These are phyloP conservation scores for Riptortus pedestris DNA, from an alignment of 1,140 invertebrate species.

Conservation along the genomic window DNA sequence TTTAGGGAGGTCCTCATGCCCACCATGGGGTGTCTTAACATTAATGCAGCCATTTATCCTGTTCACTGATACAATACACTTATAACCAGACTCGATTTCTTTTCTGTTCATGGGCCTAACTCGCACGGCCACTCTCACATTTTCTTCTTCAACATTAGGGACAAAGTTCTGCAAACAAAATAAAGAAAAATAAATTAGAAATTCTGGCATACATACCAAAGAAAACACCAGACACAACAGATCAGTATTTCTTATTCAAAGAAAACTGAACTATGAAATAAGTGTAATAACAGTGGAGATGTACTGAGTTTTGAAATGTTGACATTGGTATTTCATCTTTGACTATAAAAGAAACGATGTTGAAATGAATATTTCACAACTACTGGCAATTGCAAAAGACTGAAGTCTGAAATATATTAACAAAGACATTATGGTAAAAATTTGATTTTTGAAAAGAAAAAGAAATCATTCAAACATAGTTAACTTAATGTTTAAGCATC, in stretches of 20 bases:
- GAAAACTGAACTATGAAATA: too few relatives aligned
- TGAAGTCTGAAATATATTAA: not conserved
- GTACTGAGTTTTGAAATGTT: too few relatives aligned
- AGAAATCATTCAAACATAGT: too few relatives aligned
- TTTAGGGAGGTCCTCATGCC: conserved; percentile 51
- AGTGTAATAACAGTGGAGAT: too few relatives aligned
- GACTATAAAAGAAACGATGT: not conserved
- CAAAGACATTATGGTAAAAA: not conserved
- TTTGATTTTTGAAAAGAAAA: not conserved
- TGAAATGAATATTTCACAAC: not conserved
- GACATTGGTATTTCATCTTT: too few relatives aligned
- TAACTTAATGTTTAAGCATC: too few relatives aligned
- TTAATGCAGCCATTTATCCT: conserved; percentile 53
- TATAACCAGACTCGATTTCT: conserved; percentile 61
- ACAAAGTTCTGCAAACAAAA: conserved; percentile 22
- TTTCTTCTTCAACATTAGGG: conserved; percentile 33
- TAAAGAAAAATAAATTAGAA: not conserved
- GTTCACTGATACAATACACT: conserved; percentile 53
- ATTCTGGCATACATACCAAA: too few relatives aligned
- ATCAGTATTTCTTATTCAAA: too few relatives aligned
- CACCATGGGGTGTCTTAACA: conserved; percentile 49
- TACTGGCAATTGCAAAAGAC: not conserved
- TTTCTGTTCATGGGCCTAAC: conserved; percentile 78
- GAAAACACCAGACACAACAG: too few relatives aligned
- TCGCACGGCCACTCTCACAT: conserved; percentile 62